Evolutionary conservation across 2,888 invertebrate genomes (phyloP).

Genomic region (Elegia similella): DNA sequence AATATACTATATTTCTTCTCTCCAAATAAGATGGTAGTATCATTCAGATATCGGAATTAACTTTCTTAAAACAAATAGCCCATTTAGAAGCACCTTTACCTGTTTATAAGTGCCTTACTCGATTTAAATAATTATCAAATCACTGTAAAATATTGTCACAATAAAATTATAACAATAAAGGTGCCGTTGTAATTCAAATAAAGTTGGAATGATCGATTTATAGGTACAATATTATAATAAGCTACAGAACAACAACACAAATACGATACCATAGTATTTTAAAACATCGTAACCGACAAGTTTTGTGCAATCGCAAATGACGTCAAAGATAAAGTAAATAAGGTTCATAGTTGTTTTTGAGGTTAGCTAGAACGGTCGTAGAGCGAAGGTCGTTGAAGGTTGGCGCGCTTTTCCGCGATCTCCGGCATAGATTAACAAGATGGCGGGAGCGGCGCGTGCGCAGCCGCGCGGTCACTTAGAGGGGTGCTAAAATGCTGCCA

Average conservation of each 20-base stretch:
- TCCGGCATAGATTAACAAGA: constrained; percentile 80
- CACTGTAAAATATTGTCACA: constrained; percentile 33
- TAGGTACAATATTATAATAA: constrained; percentile 62
- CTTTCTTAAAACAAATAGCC: too few relatives aligned
- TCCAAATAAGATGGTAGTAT: too few relatives aligned
- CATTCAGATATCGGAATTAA: too few relatives aligned
- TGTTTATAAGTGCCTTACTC: not conserved
- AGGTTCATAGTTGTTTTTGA: constrained; percentile 32
- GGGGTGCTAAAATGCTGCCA: constrained; percentile 56
- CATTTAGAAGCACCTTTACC: too few relatives aligned
- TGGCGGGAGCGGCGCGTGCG: constrained; percentile 79
- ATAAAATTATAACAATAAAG: constrained; percentile 50
- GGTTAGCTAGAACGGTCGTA: constrained; percentile 63
- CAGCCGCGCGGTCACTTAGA: constrained; percentile 58
- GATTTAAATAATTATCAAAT: constrained; percentile 19
- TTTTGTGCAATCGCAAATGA: not conserved
- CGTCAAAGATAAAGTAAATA: constrained; percentile 4
- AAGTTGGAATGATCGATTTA: constrained; percentile 59
- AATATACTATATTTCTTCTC: too few relatives aligned
- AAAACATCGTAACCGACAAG: not conserved
- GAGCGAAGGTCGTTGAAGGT: constrained; percentile 82
- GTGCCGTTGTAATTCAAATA: constrained; percentile 65
- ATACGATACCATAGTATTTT: not conserved
- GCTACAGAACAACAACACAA: constrained; percentile 59
- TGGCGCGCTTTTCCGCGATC: constrained; percentile 81